Conservation (phyloP, 1,140 invertebrate genomes). For the Pseudachorutes palmiensis region DNA sequence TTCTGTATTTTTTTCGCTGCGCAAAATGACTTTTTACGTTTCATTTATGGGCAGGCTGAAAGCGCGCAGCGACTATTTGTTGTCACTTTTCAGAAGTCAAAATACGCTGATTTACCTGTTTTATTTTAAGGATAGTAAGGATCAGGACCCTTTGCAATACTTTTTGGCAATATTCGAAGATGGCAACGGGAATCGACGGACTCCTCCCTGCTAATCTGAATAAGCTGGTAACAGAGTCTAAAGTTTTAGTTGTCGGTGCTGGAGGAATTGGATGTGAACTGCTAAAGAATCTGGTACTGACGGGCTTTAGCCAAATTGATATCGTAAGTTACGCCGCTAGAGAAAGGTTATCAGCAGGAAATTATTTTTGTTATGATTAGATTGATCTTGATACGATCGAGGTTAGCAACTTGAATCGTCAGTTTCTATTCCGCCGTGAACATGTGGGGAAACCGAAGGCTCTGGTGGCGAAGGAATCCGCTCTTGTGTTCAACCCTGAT, state of each 20-base stretch:
- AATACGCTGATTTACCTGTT: too few relatives aligned
- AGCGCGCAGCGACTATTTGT: too few relatives aligned
- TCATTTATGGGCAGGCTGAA: too few relatives aligned
- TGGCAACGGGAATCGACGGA: slow-evolving; percentile 57
- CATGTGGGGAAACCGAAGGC: slow-evolving; percentile 97
- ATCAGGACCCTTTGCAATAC: too few relatives aligned
- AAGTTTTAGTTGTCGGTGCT: slow-evolving; percentile 87
- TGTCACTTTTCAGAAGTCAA: too few relatives aligned
- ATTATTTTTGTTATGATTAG: slow-evolving; percentile 54
- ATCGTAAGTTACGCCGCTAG: slow-evolving; percentile 80
- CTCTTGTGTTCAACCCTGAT: slow-evolving; percentile 78
- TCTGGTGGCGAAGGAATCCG: slow-evolving; percentile 76
- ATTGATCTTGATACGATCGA: slow-evolving; percentile 99
- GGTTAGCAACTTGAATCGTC: slow-evolving; percentile 97
- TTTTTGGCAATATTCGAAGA: too few relatives aligned
- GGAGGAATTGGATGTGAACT: slow-evolving; percentile 99
- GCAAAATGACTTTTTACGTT: too few relatives aligned
- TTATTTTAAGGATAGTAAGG: too few relatives aligned
- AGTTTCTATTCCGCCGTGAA: slow-evolving; percentile 94
- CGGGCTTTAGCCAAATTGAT: slow-evolving; percentile 87
- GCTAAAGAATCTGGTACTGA: slow-evolving; percentile 91
- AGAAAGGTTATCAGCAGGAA: too few relatives aligned
- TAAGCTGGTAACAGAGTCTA: slow-evolving; percentile 45
- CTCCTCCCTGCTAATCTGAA: slow-evolving; percentile 54
- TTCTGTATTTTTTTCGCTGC: too few relatives aligned